These are phyloP conservation scores for Stichopus chloronotus DNA, from an alignment of 35 echinoderm and acorn worm species.

Conservation along the genomic window DNA sequence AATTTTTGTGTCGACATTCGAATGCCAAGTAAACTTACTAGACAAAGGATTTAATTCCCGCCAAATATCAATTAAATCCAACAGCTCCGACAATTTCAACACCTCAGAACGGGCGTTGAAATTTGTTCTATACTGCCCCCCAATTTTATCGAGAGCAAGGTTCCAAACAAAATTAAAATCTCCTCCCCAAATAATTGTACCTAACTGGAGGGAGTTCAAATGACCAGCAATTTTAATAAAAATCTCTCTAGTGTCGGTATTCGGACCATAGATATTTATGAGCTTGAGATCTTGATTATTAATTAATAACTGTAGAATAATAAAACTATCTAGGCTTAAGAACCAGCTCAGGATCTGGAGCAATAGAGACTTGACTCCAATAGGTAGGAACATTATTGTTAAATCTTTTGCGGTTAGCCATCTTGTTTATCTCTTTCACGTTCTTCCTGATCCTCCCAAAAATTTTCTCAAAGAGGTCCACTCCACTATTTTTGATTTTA, in stretches of 20 bases:
- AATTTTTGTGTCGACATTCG: neutral
- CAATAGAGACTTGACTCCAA: too few species aligned
- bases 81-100: neutral
- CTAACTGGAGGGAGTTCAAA: neutral
- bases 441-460: too few species aligned
- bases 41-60: slow-evolving; percentile 19
- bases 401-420: too few species aligned
- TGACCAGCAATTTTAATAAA: slow-evolving; percentile 2
- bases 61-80: slow-evolving; percentile 37
- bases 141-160: neutral
- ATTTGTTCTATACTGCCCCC: slow-evolving; percentile 22
- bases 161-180: slow-evolving; percentile 28
- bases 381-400: too few species aligned
- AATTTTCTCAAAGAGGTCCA: too few species aligned
- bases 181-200: neutral
- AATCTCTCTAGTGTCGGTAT: neutral
- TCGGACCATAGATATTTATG: slow-evolving; percentile 42
- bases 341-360: too few species aligned
- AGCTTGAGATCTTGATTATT: neutral
- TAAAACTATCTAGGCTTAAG: neutral
- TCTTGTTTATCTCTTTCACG: too few species aligned
- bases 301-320: neutral
- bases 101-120: slow-evolving; percentile 16
- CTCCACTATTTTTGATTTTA: too few species aligned
- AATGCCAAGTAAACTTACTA: slow-evolving; percentile 36